Base-by-base conservation (phyloP, 2,888 invertebrate species). In the Andrena bucephala region DNA sequence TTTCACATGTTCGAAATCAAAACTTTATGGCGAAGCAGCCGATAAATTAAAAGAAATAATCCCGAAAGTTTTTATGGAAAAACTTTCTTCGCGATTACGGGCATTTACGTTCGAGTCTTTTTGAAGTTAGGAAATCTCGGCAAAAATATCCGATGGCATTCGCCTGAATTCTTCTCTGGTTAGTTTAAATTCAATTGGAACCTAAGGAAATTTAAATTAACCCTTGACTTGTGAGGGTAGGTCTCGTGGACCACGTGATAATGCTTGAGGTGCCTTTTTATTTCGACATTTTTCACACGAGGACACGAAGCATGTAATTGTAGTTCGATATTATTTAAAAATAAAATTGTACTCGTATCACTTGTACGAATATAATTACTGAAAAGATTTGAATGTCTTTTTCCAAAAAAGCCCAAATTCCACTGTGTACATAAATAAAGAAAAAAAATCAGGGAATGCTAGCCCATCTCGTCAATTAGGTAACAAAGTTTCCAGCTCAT, bases 21-120 rank as follows among this genome's bases (percentile, higher is more conserved):
- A 77, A 50, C 66, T 59, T n/a, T 16, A 3, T 8, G 13, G 24
- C 3, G 16, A 48, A 13, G 13, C 20, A 48, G 16, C 20, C 20
- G 24, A 42, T 62, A 77, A 54, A 31, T 50, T 50, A 77, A 75
- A 27, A 42, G 71, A 63, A 65, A 73, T 33, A 62, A 72, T 59
- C 6, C 42, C 24, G 3, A 1, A 73, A 77, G 48, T 77, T 72
- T 77, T 77, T 27, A 73, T 16, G 65, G 6, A 24, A 16, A 7
- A 65, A 73, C 73, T 77, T 77, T 20, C 57, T 0, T 5, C 2
- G n/a, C n/a, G 48, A 48, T 63, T 48, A 63, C 31, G 42, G 10
- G 48, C 27, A 7, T 33, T 16, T 6, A 10, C 20, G 33, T 42
- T 74, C 0, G 1, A n/a, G 31, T 52, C 20, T 8, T 27, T 20